Evolutionary conservation across 2,888 invertebrate genomes (phyloP), one percentile per base, ranked within the genome.

Genomic region (Microctonus brassicae): DNA sequence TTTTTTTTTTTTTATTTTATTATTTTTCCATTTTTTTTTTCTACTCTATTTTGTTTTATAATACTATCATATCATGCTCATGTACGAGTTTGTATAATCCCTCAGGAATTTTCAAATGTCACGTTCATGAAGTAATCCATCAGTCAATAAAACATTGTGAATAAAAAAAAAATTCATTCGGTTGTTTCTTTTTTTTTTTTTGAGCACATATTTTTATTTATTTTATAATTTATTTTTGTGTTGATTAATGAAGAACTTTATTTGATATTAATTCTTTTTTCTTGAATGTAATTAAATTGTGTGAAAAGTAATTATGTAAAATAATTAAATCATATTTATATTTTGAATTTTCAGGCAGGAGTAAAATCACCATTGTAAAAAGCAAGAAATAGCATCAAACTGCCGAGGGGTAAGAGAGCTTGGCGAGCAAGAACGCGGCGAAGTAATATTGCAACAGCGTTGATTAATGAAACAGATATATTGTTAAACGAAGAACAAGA

Each of bases 301-400:
- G n/a, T n/a, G n/a, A n/a, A n/a, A n/a, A n/a, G n/a, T n/a, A n/a
- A n/a, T n/a, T n/a, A n/a, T n/a, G n/a, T n/a, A n/a, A n/a, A n/a
- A n/a, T n/a, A n/a, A n/a, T n/a, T n/a, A n/a, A n/a, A n/a, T n/a
- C 33, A n/a, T n/a, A 20, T 20, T 33, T 33, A n/a, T 42, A 57
- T 57, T 67, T 13, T n/a, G n/a, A 34, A 26, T 58, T 39, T 67
- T 39, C 67, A 67, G 67, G 20, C 26, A 17, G 29, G 5, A 34
- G 55, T 66, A 10, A 36, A 57, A 36, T 24, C n/a, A 10, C 39
- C 13, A 39, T 39, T 66, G 53, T 34, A n/a, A 66, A 3, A 57
- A 66, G 10, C 53, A 29, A 1, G 36, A 36, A 22, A 34, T 53
- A 55, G 34, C 13, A 57, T 57, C 53, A 22, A 55, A 13, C 34